Conservation (phyloP, 2,113 vertebrate species). For the Recurvirostra avosetta region DNA sequence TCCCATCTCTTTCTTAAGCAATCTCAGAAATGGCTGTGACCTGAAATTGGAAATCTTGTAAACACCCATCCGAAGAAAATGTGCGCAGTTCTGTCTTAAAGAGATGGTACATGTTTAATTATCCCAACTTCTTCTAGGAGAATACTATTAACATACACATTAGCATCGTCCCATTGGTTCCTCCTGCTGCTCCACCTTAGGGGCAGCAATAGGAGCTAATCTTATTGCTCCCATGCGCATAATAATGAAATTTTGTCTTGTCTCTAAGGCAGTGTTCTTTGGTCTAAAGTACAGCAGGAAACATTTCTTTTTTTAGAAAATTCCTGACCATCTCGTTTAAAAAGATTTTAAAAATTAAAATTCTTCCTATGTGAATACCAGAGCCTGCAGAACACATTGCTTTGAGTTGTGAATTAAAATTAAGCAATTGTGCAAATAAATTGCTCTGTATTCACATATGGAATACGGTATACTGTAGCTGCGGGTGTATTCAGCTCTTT, state of each 20-base stretch:
- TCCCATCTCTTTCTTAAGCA: conserved; percentile 80
- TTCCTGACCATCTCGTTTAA: conserved; percentile 67
- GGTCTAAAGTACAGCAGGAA: conserved; percentile 74
- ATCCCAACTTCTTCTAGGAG: conserved; percentile 81
- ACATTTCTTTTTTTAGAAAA: conserved; percentile 57
- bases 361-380: conserved; percentile 30
- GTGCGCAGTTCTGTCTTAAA: conserved; percentile 79
- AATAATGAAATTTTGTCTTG: conserved; percentile 83
- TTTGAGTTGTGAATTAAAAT: conserved; percentile 52
- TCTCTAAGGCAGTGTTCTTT: conserved; percentile 77
- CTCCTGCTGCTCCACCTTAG: conserved; percentile 83
- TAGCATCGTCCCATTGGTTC: conserved; percentile 83
- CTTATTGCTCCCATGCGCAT: conserved; percentile 84
- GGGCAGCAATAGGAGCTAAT: conserved; percentile 83
- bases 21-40: conserved; percentile 81
- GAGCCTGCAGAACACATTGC: conserved; percentile 5
- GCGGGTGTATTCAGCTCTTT: conserved; percentile 52
- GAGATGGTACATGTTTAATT: conserved; percentile 84
- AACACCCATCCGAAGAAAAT: conserved; percentile 84
- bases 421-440: conserved; percentile 52
- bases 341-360: conserved; percentile 69
- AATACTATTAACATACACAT: conserved; percentile 84
- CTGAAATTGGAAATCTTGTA: conserved; percentile 85
- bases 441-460: conserved; percentile 49
- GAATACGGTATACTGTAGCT: background rate